Conservation (phyloP, 2,113 vertebrate genomes). For the Tringa solitaria region DNA sequence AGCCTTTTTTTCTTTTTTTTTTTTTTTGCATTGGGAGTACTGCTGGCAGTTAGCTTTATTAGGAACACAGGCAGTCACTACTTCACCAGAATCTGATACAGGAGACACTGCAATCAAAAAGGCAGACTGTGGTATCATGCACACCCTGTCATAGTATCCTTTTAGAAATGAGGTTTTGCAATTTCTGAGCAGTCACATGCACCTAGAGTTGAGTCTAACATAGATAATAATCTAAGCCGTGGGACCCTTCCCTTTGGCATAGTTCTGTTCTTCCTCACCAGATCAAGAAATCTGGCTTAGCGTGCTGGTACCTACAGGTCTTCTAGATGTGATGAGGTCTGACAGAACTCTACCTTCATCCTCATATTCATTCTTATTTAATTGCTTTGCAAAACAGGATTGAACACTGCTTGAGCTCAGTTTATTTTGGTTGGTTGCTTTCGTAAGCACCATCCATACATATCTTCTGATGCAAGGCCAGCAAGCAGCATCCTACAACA, state of each 20-base stretch:
- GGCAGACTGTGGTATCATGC: background rate
- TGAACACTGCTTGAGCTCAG: background rate
- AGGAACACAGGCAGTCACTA: background rate
- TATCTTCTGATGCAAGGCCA: background rate
- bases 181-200: background rate
- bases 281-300: background rate
- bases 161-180: slow-evolving; percentile 27
- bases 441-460: background rate
- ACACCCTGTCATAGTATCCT: background rate
- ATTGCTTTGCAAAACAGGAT: slow-evolving; percentile 34
- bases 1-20: background rate
- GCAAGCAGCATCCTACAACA: background rate
- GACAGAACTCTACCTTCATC: background rate
- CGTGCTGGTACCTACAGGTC: slow-evolving; percentile 6
- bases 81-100: background rate
- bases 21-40: background rate
- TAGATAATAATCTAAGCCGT: background rate
- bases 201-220: background rate
- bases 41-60: background rate
- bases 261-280: slow-evolving; percentile 2
- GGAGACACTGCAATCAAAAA: background rate
- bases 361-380: background rate
- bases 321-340: background rate
- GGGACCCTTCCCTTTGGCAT: slow-evolving; percentile 37
- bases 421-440: background rate